Base-by-base conservation (phyloP, 37 sponge, comb jelly and placozoan species). In the Beroe forskalii region DNA sequence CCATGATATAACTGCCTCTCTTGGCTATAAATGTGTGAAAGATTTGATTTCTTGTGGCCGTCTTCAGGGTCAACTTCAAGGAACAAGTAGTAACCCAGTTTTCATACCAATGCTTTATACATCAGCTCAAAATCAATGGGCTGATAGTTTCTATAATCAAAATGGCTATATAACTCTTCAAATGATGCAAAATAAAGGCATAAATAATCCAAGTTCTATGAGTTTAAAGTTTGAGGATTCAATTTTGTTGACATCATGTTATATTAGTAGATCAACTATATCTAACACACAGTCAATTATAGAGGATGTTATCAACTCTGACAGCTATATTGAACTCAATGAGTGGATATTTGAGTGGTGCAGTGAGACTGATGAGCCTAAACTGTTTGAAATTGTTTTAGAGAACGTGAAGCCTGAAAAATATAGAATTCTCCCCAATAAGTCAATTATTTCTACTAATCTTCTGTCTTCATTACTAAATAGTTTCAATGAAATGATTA, bases 121-220 rank as follows among this genome's bases (percentile, higher is more conserved):
- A 0, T 63, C 86, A 61, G 92, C 94, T 83, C 98, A 97, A 83
- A 91, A 93, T 41, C 93, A 90, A n/a, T 96, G 96, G 96, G 92
- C 93, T 8, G 94, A 94, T 41, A 91, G 94, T n/a, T 97, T 95
- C 89, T 92, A 95, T 36, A 61, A 42, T n/a, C 92, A 94, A 44
- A 97, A 95, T 83, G 96, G 95, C 22, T 97, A 95, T 38, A 41
- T 80, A 6, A 80, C 86, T 12, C 23, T 80, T 12, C n/a, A 41
- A 38, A 80, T 80, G 86, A 80, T 80, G 86, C 55, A 41, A 41
- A 80, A 80, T 9, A 80, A 80, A 23, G 86, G 86, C 0, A 80
- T 80, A 14, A 37, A 40, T 6, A 80, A 80, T 23, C 55, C 86
- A n/a, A 24, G 19, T 22, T 30, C 55, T 41, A 37, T 80, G 9